Evolutionary conservation across 1,140 invertebrate genomes (phyloP), one percentile per base, ranked within the genome.

Genomic region (Hesperophylax magnus): DNA sequence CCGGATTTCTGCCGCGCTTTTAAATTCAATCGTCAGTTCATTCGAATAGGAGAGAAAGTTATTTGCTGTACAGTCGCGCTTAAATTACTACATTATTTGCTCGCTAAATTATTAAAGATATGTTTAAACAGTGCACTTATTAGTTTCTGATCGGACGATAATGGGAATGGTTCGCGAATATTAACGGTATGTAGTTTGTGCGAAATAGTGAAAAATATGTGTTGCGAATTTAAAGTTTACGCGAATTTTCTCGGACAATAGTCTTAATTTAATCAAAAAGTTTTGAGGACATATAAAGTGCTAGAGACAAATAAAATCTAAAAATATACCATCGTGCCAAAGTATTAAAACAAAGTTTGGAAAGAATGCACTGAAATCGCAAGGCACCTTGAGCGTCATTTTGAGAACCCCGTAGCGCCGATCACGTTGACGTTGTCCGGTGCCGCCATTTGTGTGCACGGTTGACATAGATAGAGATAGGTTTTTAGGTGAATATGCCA

Each of bases 381-480:
- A 91, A 91, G 91, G 89, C 88, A 88, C 92, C 93, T 91, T 93
- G 93, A 93, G 93, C 93, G 93, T 93, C 92, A 91, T 92, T 92
- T 91, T 93, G 92, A 93, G 91, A 92, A 93, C 93, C 92, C 93
- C 92, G 92, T 92, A 92, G 89, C 90, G 91, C 91, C 91, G 92
- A 92, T 94, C 93, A 94, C 93, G 93, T 94, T 94, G 93, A 93
- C 93, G 93, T 93, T 91, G 89, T 89, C 88, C 90, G 89, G 89
- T 89, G 88, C 88, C 90, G 90, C 89, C 89, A 90, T 90, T 90
- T 89, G 88, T 91, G 74, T 82, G 88, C 88, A 88, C 92, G 91
- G 92, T 92, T 93, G 93, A 93, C 93, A 94, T 93, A 93, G 93
- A 89, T 93, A 93, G 93, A 89, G 89, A 88, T 89, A 89, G 89